phyloP scores from a whole-genome alignment of 2,888 invertebrate genomes.

The Atherix ibis region DNA sequence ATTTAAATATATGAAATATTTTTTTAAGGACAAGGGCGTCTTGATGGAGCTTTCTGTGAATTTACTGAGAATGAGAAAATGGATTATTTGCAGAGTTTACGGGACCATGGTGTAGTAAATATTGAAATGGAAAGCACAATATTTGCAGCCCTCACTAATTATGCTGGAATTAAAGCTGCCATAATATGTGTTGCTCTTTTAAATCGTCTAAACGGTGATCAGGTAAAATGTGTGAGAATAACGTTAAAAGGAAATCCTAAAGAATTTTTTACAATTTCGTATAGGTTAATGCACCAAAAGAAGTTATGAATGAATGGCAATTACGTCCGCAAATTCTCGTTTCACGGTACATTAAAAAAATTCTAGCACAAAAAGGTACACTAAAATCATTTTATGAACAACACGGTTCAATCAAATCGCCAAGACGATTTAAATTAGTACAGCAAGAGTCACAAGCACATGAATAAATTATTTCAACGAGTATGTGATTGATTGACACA shows the following conservation, averaged over 20 bases:
- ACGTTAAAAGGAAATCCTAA: background rate
- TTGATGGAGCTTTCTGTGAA: slow-evolving; percentile 95
- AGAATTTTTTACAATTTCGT: slow-evolving; percentile 15
- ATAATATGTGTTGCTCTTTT: slow-evolving; percentile 86
- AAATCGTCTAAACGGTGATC: slow-evolving; percentile 86
- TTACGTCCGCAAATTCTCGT: slow-evolving; percentile 73
- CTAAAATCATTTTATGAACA: slow-evolving; percentile 51
- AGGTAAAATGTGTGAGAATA: slow-evolving; percentile 40
- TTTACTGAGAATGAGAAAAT: slow-evolving; percentile 82
- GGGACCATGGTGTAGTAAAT: slow-evolving; percentile 71
- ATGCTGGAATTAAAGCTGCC: slow-evolving; percentile 85
- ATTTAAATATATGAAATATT: background rate
- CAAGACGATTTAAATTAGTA: slow-evolving; percentile 72
- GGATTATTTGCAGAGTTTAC: slow-evolving; percentile 62
- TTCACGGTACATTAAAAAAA: slow-evolving; percentile 64
- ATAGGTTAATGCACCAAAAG: slow-evolving; percentile 72
- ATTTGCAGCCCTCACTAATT: slow-evolving; percentile 85
- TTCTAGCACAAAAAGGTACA: slow-evolving; percentile 64
- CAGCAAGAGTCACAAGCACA: slow-evolving; percentile 84
- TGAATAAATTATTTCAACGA: slow-evolving; percentile 44
- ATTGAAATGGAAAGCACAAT: slow-evolving; percentile 95
- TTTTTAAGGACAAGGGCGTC: slow-evolving; percentile 70
- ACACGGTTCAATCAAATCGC: slow-evolving; percentile 73
- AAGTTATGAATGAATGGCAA: slow-evolving; percentile 83
- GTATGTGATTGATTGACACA: background rate